phyloP scores from a whole-genome alignment of 1,140 invertebrate species.

The Brachionus plicatilis region DNA sequence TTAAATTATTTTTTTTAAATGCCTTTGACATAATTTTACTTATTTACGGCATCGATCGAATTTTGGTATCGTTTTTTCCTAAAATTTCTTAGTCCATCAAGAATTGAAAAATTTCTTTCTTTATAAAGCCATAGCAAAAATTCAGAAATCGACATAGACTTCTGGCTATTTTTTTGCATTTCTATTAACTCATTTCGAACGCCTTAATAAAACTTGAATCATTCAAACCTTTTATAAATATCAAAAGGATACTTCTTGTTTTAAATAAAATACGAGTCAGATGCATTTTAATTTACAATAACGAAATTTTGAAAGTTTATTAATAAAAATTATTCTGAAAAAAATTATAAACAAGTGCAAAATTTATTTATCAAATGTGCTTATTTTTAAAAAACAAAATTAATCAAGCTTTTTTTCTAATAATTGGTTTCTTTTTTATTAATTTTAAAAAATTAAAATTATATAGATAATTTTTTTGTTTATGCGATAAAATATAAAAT shows the following conservation, averaged over 20 bases:
- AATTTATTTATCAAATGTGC: background rate
- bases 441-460: too few relatives aligned
- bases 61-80: background rate
- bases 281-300: background rate
- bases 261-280: background rate
- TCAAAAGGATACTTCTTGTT: background rate
- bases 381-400: background rate
- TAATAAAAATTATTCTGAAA: background rate
- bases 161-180: background rate
- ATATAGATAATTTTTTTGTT: too few relatives aligned
- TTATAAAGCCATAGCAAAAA: conserved; percentile 22
- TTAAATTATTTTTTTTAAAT: background rate
- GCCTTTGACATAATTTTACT: background rate
- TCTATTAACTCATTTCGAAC: conserved; percentile 1
- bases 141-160: background rate
- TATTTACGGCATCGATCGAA: background rate
- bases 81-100: background rate
- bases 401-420: background rate
- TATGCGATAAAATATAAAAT: too few relatives aligned
- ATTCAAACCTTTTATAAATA: background rate
- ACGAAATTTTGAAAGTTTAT: background rate
- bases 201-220: background rate
- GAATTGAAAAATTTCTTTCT: background rate
- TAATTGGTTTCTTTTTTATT: too few relatives aligned
- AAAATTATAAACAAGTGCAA: background rate